phyloP scores from a whole-genome alignment of 2,113 vertebrate species.

The Etia nguti region DNA sequence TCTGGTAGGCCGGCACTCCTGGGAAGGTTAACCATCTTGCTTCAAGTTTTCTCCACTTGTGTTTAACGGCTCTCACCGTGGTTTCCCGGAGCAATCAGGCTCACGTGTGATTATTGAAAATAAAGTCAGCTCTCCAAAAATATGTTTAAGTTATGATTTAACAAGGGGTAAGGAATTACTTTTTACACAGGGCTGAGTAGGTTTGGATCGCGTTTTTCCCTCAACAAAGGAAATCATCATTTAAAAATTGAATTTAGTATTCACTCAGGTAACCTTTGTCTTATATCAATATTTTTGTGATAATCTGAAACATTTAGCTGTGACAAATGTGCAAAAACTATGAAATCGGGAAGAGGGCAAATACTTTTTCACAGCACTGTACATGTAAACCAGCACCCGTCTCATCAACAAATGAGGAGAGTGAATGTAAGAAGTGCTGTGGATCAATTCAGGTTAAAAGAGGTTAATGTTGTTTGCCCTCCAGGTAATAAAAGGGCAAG shows the following conservation, averaged over 20 bases:
- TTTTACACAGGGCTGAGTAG: not conserved
- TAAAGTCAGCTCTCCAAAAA: not conserved
- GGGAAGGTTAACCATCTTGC: not conserved
- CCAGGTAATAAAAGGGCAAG: constrained; percentile 6
- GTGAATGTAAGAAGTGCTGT: not conserved
- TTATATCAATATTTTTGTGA: not conserved
- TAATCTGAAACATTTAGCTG: not conserved
- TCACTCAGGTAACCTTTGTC: not conserved
- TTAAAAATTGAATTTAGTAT: not conserved
- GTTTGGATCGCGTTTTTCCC: not conserved
- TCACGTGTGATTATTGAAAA: not conserved
- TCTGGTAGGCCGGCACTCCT: not conserved
- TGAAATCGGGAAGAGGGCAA: not conserved
- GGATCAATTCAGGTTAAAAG: constrained; percentile 43
- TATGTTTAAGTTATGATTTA: not conserved
- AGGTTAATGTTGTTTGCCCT: constrained; percentile 34
- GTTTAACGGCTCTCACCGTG: not conserved
- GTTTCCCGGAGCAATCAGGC: not conserved
- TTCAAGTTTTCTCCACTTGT: not conserved
- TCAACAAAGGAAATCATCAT: not conserved
- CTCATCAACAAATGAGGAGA: not conserved
- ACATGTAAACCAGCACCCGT: not conserved
- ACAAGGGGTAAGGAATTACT: not conserved
- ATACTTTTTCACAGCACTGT: not conserved
- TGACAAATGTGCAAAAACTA: not conserved